These are phyloP conservation scores for Nematostella vectensis DNA, from an alignment of 92 coral and sea anemone species.

Conservation along the genomic window DNA sequence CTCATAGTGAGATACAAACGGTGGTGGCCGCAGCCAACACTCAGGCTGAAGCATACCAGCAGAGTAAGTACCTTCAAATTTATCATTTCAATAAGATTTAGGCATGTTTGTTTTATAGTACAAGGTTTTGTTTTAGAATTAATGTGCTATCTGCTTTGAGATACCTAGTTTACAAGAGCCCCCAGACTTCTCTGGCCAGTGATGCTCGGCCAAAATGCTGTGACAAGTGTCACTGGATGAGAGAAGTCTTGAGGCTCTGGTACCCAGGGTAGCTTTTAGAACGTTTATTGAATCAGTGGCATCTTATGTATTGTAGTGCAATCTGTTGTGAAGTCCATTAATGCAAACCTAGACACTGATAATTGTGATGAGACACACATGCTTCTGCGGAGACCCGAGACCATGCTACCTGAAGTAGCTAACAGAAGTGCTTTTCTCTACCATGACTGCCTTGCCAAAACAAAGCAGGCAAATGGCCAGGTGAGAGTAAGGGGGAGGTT, in stretches of 20 bases:
- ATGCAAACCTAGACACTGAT: slow-evolving; percentile 72
- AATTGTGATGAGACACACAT: slow-evolving; percentile 63
- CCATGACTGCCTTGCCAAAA: slow-evolving; percentile 76
- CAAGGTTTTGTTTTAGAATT: background rate
- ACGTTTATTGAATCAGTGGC: no score
- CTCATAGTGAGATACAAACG: slow-evolving; percentile 76
- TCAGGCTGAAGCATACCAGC: slow-evolving; percentile 64
- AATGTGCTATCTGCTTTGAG: no score
- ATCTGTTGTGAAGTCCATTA: slow-evolving; percentile 44
- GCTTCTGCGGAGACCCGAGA: slow-evolving; percentile 71
- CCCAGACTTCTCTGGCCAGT: no score
- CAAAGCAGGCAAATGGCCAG: slow-evolving; percentile 52
- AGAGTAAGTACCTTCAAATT: slow-evolving; percentile 39
- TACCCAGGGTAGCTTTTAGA: no score
- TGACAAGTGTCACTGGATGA: no score
- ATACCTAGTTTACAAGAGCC: no score
- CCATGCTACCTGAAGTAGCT: slow-evolving; percentile 70
- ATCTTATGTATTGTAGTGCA: slow-evolving; percentile 47
- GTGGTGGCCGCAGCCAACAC: slow-evolving; percentile 56
- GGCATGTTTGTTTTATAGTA: background rate
- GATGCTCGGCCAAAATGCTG: no score
- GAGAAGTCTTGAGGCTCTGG: no score
- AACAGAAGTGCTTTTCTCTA: slow-evolving; percentile 87
- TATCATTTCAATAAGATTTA: background rate
- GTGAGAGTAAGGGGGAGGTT: slow-evolving; percentile 10